A percentile compares a stretch with the other conserved stretches of the same genome.
These are phyloP conservation scores for Steromphala cineraria DNA, from an alignment of 2,888 invertebrate species.

Conservation along the genomic window DNA sequence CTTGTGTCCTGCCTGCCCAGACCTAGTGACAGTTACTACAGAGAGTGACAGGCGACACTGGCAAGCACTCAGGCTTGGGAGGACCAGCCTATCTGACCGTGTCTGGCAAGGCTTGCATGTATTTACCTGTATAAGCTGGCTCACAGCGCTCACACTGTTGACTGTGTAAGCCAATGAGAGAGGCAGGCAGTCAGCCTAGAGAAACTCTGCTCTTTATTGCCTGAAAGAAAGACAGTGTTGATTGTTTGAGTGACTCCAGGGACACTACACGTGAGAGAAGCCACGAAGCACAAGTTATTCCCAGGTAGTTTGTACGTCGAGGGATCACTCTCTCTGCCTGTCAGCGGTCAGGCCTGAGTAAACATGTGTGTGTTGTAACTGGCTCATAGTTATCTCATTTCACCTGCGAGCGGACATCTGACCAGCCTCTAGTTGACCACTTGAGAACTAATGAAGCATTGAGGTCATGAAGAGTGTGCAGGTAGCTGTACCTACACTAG, in stretches of 20 bases:
- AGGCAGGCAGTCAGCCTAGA: neutral
- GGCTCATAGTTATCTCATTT: constrained; percentile 1
- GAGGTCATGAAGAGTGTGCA: constrained; percentile 10
- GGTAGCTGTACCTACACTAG: neutral
- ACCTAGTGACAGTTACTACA: neutral
- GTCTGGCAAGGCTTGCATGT: constrained; percentile 5
- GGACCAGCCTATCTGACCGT: neutral
- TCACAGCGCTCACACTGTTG: neutral
- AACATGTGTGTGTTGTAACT: constrained; percentile 7
- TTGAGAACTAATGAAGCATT: constrained; percentile 11
- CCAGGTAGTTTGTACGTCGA: too few species aligned
- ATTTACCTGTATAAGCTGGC: neutral
- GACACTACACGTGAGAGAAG: neutral
- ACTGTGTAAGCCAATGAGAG: neutral
- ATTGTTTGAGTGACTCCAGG: neutral
- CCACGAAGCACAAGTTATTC: too few species aligned
- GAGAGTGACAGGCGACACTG: neutral
- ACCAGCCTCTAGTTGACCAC: neutral
- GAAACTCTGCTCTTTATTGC: neutral
- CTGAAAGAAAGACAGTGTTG: neutral
- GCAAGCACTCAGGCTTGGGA: too few species aligned
- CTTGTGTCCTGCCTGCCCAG: neutral
- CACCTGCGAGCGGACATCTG: neutral
- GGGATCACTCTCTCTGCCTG: neutral
- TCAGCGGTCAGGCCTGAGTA: neutral